Evolutionary conservation across 2,113 vertebrate species (phyloP).

Genomic region (Mesocricetus auratus): DNA sequence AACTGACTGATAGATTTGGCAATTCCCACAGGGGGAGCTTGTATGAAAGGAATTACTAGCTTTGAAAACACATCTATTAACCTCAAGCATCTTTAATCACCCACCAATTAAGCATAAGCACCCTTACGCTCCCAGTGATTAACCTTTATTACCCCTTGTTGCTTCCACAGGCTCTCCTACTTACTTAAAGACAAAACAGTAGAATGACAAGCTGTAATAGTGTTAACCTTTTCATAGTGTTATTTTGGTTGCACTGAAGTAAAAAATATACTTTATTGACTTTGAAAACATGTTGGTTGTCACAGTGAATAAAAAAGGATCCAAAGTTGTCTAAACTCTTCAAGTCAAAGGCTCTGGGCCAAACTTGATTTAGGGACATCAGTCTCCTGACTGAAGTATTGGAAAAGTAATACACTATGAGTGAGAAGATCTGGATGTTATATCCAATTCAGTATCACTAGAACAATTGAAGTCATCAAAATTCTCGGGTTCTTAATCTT

Average conservation of each 20-base stretch:
- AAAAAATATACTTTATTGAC: conserved; percentile 5
- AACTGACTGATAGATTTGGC: conserved; percentile 65
- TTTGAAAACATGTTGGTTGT: conserved; percentile 44
- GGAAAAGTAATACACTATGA: conserved; percentile 43
- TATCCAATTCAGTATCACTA: conserved; percentile 15
- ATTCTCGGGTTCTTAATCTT: conserved; percentile 30
- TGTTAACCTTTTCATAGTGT: conserved; percentile 55
- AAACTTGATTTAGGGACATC: conserved; percentile 28
- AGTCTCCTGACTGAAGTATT: background rate
- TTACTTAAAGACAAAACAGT: conserved; percentile 68
- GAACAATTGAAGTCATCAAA: conserved; percentile 31
- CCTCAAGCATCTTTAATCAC: conserved; percentile 69
- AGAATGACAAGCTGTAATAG: conserved; percentile 63
- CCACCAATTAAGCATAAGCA: conserved; percentile 79
- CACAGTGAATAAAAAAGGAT: conserved; percentile 37
- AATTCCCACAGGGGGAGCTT: conserved; percentile 39
- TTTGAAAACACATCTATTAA: conserved; percentile 77
- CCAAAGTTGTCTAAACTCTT: conserved; percentile 32
- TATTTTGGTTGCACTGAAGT: background rate
- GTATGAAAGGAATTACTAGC: conserved; percentile 68
- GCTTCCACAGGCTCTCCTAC: conserved; percentile 60
- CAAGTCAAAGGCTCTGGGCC: conserved; percentile 12
- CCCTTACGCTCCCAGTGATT: conserved; percentile 77
- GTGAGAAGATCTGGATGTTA: conserved; percentile 33
- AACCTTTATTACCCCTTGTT: conserved; percentile 80